These are phyloP conservation scores for Drosophila parvula DNA, from an alignment of 1,140 invertebrate genomes.

Conservation along the genomic window DNA sequence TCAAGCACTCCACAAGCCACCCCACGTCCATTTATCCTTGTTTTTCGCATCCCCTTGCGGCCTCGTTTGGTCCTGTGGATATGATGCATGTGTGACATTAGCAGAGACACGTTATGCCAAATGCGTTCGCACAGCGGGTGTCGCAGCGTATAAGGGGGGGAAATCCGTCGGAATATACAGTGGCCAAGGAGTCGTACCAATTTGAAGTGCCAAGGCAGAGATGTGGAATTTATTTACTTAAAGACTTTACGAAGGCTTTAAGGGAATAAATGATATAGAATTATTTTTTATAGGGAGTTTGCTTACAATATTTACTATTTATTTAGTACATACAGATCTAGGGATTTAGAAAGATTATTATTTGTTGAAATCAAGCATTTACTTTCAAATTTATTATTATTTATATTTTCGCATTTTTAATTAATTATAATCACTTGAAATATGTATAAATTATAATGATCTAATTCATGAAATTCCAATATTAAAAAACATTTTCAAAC, in stretches of 20 bases:
- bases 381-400: neutral
- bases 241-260: neutral
- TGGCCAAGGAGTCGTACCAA: constrained; percentile 1
- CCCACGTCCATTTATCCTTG: constrained; percentile 10
- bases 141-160: neutral
- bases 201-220: neutral
- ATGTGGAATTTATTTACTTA: neutral
- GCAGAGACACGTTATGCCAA: constrained; percentile 48
- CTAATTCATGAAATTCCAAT: neutral
- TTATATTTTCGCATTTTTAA: no score
- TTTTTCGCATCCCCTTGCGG: constrained; percentile 8
- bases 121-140: constrained; percentile 54
- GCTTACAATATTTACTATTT: no score
- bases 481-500: neutral
- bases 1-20: constrained; percentile 10
- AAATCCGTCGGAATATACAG: constrained; percentile 1
- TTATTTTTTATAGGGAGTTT: neutral
- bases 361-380: neutral
- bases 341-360: no score
- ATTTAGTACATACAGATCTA: no score
- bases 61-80: constrained; percentile 43
- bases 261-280: neutral
- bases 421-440: neutral
- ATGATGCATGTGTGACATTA: constrained; percentile 73
- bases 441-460: neutral